Conservation (phyloP, 2,113 vertebrate genomes). For the Atrichornis clamosus region DNA sequence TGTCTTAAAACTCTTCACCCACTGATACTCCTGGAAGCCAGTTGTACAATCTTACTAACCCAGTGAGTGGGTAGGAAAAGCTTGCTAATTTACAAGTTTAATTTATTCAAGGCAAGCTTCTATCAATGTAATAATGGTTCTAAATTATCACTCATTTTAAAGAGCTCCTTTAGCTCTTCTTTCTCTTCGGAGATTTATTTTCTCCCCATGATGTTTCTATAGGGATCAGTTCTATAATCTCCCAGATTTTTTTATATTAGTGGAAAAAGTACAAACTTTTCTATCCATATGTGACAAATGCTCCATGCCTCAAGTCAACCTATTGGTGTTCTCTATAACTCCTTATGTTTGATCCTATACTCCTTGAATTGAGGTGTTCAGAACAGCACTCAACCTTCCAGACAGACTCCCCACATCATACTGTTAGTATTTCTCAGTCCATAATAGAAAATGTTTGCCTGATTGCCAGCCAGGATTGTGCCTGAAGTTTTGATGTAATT, state of each 20-base stretch:
- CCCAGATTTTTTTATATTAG: background rate
- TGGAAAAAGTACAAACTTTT: background rate
- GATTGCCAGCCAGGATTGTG: background rate
- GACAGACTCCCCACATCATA: background rate
- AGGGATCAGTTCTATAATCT: background rate
- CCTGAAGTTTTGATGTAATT: background rate
- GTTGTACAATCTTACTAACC: background rate
- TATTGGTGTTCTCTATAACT: background rate
- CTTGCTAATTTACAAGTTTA: constrained; percentile 2
- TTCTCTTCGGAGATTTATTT: background rate
- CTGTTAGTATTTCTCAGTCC: background rate
- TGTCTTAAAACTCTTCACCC: background rate
- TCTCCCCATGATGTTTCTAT: background rate
- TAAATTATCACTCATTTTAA: background rate
- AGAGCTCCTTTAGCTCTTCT: background rate
- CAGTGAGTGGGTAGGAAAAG: background rate
- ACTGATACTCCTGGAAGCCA: background rate
- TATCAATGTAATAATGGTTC: background rate
- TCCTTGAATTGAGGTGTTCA: background rate
- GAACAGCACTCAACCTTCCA: background rate
- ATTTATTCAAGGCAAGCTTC: background rate
- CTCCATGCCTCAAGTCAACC: background rate
- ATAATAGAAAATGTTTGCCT: background rate
- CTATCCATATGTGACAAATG: background rate
- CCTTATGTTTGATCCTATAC: background rate